Evolutionary conservation across 2,888 invertebrate genomes (phyloP).

Genomic region (Nemapogon koenigi): DNA sequence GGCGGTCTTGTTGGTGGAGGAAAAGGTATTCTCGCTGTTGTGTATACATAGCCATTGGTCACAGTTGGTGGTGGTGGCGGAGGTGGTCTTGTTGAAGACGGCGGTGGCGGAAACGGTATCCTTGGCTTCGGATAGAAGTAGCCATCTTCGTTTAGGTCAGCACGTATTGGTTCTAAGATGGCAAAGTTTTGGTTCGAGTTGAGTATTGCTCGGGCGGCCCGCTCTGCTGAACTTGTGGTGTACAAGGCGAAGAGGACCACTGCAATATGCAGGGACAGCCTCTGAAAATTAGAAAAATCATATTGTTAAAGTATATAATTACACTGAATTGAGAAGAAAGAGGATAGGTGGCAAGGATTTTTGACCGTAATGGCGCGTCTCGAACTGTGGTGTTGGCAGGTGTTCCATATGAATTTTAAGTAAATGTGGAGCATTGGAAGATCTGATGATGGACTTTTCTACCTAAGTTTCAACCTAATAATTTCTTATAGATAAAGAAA

Average conservation of each 20-base stretch:
- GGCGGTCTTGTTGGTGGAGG: constrained; percentile 13
- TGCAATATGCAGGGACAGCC: constrained; percentile 52
- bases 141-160: constrained; percentile 46
- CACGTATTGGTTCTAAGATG: constrained; percentile 36
- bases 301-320: not conserved
- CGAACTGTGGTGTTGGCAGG: too few relatives aligned
- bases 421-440: too few relatives aligned
- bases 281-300: constrained; percentile 32
- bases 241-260: constrained; percentile 48
- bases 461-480: too few relatives aligned
- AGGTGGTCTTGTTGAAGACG: constrained; percentile 17
- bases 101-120: constrained; percentile 45
- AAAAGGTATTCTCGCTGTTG: constrained; percentile 2
- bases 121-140: constrained; percentile 54
- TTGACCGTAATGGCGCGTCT: too few relatives aligned
- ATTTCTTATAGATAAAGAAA: too few relatives aligned
- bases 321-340: too few relatives aligned
- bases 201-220: constrained; percentile 34
- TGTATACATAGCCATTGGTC: constrained; percentile 3
- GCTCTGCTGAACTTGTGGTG: constrained; percentile 41
- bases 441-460: too few relatives aligned
- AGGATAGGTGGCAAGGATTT: too few relatives aligned
- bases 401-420: too few relatives aligned
- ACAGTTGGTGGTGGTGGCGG: constrained; percentile 12
- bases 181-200: constrained; percentile 46